phyloP scores from a whole-genome alignment of 2,797 vertebrate species.

The Xenopus petersii region DNA sequence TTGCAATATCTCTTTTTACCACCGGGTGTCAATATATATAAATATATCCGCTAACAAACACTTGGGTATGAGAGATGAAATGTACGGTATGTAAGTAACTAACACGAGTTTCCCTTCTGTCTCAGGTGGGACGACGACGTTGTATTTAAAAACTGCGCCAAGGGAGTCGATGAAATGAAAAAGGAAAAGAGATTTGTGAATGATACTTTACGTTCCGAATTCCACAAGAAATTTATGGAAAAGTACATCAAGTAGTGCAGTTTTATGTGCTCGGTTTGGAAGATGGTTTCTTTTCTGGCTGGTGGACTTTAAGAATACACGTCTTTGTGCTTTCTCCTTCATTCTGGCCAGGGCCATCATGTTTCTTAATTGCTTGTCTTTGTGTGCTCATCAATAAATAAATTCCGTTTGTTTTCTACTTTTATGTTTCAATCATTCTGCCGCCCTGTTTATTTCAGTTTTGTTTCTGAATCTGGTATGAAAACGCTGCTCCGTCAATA shows the following conservation, averaged over 20 bases:
- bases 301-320: background rate
- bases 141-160: conserved; percentile 95
- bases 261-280: conserved; percentile 53
- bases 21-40: no score
- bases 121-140: conserved; percentile 97
- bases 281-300: conserved; percentile 25
- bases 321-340: background rate
- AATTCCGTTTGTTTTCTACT: conserved; percentile 22
- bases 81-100: no score
- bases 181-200: conserved; percentile 90
- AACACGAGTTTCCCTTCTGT: background rate
- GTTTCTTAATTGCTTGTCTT: conserved; percentile 1
- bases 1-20: no score
- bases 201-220: conserved; percentile 94
- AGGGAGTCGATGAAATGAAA: conserved; percentile 90
- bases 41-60: no score
- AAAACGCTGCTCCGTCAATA: no score
- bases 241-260: conserved; percentile 93
- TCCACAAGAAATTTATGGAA: conserved; percentile 99
- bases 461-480: background rate
- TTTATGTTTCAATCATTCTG: conserved; percentile 14
- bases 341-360: background rate
- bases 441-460: background rate
- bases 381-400: conserved; percentile 24
- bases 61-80: no score